Base-by-base conservation (phyloP, 2,113 vertebrate species). In the Brachionichthys hirsutus region DNA sequence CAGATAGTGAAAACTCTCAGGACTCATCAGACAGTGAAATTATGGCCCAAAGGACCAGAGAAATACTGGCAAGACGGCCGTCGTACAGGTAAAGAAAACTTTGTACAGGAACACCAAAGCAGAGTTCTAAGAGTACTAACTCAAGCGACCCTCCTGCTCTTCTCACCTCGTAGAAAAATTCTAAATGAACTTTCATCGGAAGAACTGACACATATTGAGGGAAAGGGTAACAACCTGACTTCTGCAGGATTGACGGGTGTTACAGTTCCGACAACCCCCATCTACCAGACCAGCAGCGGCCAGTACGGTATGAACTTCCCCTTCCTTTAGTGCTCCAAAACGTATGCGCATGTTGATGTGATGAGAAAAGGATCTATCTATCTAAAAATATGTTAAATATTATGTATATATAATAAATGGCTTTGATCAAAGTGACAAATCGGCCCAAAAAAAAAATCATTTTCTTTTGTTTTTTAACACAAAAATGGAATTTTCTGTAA, bases 271-370 rank as follows among this genome's bases (percentile, higher is more conserved):
- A 88, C 70, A 46, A 67, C 81, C n/a, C 92, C 88, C n/a, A 93
- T 98, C 89, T 97, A 98, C 90, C 95, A 97, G 87, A 98, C 95
- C 4, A 98, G 92, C 92, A 90, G 77, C 7, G 95, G 95, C 55
- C 95, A 97, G 80, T 98, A 97, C 88, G 94, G 95, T 98, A 93
- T 18, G 89, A 40, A 24, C 50, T 6, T 42, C n/a, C n/a, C n/a
- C n/a, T n/a, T n/a, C 48, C 12, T 13, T 14, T 45, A 36, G 2
- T n/a, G 12, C 14, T 44, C 8, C 5, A 30, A 30, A 30, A 30
- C 8, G 24, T 30, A 30, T 30, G 24, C 8, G 24, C 8, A 2
- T 30, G 24, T 30, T 30, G 24, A 30, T 8, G 24, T 30, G 8
- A 30, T n/a, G n/a, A 30, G 24, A 30, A 30, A 6, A n/a, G n/a